Base-by-base conservation (phyloP, 2,888 invertebrate species). In the Sicus ferrugineus region DNA sequence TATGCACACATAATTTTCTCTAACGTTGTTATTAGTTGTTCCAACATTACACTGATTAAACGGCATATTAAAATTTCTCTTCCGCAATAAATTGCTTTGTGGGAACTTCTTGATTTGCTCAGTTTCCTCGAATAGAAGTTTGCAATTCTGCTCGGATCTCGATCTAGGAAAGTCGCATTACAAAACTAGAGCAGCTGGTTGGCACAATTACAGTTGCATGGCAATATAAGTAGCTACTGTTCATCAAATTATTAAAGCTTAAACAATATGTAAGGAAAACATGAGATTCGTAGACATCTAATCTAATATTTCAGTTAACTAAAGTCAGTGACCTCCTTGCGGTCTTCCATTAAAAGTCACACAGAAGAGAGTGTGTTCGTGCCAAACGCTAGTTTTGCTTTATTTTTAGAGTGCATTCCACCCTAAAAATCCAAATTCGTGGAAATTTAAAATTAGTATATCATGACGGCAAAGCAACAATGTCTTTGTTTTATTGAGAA, bases 401-500 rank as follows among this genome's bases (percentile, higher is more conserved):
- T 23, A 34, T 9, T 9, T 31, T 42, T 38, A 38, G 26, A 38
- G 31, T 14, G 38, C 38, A 38, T 19, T 42, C 21, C 6, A 23
- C 3, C n/a, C 4, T 11, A 28, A 30, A 48, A 46, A 48, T 28
- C 26, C n/a, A 19, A 19, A 63, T 63, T 63, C 63, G 63, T 63
- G 48, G 48, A 63, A 63, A 30, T 30, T 42, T 16, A 23, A 16
- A 63, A 14, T 48, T 28, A 61, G 38, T 42, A 28, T 48, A 48
- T 30, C 63, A 63, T 54, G 54, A 11, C 26, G 26, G 28, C 9
- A 28, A 9, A 21, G 21, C 9, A 9, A 56, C 30, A 21, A 62
- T 62, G 62, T 38, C 62, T 62, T 62, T 62, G 62, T 46, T 42
- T 62, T 42, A 62, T 46, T 62, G 42, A 38, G 59, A 59, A 59